Conservation (phyloP, 2,113 vertebrate species). For the Coptodon bakossiorum region DNA sequence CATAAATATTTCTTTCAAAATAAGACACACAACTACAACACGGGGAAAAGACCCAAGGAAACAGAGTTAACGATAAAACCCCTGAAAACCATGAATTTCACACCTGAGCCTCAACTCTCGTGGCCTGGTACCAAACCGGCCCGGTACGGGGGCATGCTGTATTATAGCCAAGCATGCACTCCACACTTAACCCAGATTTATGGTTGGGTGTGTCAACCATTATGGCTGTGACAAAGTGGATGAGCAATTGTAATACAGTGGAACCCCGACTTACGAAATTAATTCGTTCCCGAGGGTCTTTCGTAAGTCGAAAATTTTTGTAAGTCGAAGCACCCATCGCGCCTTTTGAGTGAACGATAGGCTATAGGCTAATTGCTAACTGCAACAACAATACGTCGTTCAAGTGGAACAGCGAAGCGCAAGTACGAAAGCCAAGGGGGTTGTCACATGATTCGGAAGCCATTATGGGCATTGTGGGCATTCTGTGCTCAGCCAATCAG, state of each 20-base stretch:
- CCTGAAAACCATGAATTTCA: no score
- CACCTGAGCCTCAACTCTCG: no score
- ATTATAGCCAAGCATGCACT: not conserved
- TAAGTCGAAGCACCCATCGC: not conserved
- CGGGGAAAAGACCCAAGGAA: no score
- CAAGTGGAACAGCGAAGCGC: not conserved
- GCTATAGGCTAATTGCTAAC: not conserved
- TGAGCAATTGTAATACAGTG: not conserved
- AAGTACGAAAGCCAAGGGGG: not conserved
- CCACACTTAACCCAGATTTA: not conserved
- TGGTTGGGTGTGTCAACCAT: not conserved
- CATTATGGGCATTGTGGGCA: not conserved
- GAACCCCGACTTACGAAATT: not conserved
- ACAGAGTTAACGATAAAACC: no score
- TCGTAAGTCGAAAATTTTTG: not conserved
- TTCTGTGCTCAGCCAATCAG: not conserved
- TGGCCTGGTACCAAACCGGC: no score
- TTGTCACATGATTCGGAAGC: not conserved
- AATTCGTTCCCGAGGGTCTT: not conserved
- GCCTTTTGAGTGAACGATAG: not conserved
- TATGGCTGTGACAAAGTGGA: not conserved
- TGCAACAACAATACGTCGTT: not conserved
- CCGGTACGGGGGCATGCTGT: not conserved
- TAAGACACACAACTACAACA: no score
- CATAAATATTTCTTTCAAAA: no score